Percentiles rank a stretch among this genome's conserved stretches.
phyloP scores from a whole-genome alignment of 2,113 vertebrate species.

The Myotis brandtii region DNA sequence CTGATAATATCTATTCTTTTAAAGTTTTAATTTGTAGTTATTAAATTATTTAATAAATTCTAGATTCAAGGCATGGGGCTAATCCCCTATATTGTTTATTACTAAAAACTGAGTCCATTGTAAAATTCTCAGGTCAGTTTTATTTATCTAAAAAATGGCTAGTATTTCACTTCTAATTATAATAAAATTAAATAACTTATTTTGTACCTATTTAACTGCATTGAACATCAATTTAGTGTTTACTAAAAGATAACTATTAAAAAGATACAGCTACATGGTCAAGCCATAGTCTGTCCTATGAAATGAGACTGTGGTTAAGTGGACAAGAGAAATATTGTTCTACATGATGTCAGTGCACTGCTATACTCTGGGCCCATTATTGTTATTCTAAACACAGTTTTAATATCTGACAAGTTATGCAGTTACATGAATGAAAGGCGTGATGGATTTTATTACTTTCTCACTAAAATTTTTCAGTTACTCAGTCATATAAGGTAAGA shows the following conservation, averaged over 20 bases:
- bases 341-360: neutral
- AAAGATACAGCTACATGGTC: neutral
- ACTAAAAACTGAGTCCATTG: neutral
- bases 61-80: neutral
- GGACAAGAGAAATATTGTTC: neutral
- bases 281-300: neutral
- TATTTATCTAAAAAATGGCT: neutral
- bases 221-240: neutral
- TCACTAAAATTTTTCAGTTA: neutral
- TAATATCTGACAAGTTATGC: neutral
- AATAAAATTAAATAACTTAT: constrained; percentile 1
- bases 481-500: neutral
- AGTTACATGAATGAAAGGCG: neutral
- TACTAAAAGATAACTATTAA: neutral
- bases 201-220: neutral
- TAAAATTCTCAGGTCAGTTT: neutral
- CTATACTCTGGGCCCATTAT: neutral
- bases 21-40: neutral
- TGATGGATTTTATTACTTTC: neutral
- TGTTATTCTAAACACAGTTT: constrained; percentile 7
- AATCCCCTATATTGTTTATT: neutral
- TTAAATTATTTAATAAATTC: neutral
- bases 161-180: neutral
- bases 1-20: neutral
- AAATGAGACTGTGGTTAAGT: neutral